Conservation (phyloP, 2,113 vertebrate species). For the Clarias magur region DNA sequence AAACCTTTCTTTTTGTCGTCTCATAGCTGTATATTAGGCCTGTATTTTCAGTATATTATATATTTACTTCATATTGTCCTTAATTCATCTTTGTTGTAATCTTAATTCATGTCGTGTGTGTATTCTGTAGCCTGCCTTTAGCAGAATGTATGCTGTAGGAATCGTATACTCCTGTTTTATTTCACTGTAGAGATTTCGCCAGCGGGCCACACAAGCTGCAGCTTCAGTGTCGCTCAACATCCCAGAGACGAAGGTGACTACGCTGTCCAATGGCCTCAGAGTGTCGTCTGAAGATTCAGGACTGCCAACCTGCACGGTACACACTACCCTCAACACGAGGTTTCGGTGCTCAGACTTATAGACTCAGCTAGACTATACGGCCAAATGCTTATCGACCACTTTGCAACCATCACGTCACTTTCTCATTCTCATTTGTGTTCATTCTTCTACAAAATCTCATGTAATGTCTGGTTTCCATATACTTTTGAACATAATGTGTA, state of each 20-base stretch:
- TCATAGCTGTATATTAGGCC: neutral
- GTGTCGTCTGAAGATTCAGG: slow-evolving; percentile 95
- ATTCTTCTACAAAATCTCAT: neutral
- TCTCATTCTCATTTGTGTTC: neutral
- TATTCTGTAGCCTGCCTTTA: neutral
- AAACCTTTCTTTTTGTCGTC: neutral
- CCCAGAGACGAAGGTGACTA: slow-evolving; percentile 89
- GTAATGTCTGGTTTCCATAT: neutral
- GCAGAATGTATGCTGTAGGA: neutral
- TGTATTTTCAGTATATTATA: neutral
- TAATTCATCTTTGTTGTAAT: neutral
- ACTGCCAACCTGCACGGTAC: slow-evolving; percentile 90
- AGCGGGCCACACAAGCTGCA: slow-evolving; percentile 74
- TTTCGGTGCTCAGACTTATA: neutral
- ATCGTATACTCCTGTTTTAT: neutral
- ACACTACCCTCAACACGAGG: slow-evolving; percentile 17
- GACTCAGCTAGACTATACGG: neutral
- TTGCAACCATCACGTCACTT: neutral
- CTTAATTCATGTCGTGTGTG: neutral
- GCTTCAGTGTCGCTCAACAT: slow-evolving; percentile 85
- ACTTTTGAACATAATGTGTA: neutral
- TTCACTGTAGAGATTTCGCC: slow-evolving; percentile 58
- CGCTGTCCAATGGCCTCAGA: slow-evolving; percentile 86
- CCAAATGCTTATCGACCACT: neutral
- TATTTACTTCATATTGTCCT: neutral